Conservation (phyloP, 2,797 vertebrate species). For the Etheostoma perlongum region DNA sequence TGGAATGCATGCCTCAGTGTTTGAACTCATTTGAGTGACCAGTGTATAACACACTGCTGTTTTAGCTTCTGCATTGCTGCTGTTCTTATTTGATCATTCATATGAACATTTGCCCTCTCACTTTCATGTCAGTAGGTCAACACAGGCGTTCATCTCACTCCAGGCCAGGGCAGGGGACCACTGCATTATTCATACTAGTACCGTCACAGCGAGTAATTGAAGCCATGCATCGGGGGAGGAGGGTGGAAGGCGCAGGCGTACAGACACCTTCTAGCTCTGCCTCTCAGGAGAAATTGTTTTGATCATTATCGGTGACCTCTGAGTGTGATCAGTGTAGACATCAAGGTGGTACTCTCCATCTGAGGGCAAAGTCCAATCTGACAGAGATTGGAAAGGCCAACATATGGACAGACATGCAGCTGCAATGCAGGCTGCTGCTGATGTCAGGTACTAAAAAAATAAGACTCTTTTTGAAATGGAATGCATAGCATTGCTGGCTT, state of each 20-base stretch:
- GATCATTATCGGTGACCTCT: conserved; percentile 76
- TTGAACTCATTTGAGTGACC: conserved; percentile 29
- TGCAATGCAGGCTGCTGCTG: background rate
- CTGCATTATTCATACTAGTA: conserved; percentile 73
- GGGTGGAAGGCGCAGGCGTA: background rate
- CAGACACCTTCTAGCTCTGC: conserved; percentile 33
- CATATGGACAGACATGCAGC: conserved; percentile 5
- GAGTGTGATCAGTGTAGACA: conserved; percentile 44
- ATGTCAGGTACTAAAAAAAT: conserved; percentile 6
- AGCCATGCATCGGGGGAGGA: conserved; percentile 38
- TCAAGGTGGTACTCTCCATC: conserved; percentile 66
- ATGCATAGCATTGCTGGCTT: background rate
- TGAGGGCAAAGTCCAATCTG: conserved; percentile 29
- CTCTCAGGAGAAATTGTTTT: conserved; percentile 52
- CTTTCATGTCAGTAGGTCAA: conserved; percentile 50
- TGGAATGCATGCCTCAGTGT: conserved; percentile 5
- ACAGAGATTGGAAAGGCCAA: background rate
- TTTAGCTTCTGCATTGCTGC: conserved; percentile 20
- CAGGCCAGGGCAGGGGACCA: conserved; percentile 15
- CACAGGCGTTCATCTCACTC: conserved; percentile 1
- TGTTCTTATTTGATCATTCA: conserved; percentile 44
- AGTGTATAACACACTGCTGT: conserved; percentile 8
- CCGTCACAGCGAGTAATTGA: conserved; percentile 61
- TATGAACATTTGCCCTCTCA: conserved; percentile 39
- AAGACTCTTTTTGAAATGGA: background rate